Evolutionary conservation across 1,140 invertebrate species (phyloP).

Genomic region (Magallana gigas): DNA sequence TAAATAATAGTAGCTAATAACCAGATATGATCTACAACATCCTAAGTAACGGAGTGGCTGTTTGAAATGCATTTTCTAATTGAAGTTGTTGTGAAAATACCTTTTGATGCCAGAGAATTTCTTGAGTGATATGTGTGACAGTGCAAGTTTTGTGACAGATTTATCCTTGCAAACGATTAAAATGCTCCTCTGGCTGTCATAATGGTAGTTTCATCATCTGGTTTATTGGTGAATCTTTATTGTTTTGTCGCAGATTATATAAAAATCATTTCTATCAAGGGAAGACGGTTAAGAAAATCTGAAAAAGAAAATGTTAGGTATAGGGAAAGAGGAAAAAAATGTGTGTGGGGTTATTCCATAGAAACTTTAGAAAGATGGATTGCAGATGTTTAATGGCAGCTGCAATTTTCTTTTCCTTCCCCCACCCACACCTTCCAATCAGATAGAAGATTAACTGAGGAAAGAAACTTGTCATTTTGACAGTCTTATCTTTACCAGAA

Average conservation of each 20-base stretch:
- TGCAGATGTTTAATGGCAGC: slow-evolving; percentile 9
- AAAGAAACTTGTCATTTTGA: slow-evolving; percentile 20
- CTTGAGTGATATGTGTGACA: no score
- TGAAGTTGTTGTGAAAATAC: no score
- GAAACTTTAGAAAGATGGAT: background rate
- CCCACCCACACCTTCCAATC: slow-evolving; percentile 31
- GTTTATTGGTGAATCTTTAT: no score
- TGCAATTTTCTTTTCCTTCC: slow-evolving; percentile 13
- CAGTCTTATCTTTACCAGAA: slow-evolving; percentile 17
- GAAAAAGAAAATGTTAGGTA: background rate
- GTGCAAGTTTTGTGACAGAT: no score
- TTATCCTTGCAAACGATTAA: no score
- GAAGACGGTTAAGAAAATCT: background rate
- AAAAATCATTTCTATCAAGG: background rate
- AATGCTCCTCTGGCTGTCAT: no score
- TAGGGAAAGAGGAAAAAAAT: background rate
- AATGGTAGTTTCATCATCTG: no score
- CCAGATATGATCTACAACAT: no score
- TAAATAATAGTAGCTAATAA: no score
- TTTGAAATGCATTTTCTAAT: no score
- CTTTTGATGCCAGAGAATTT: no score
- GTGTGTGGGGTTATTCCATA: background rate
- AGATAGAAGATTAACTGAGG: slow-evolving; percentile 11
- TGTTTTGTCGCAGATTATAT: background rate
- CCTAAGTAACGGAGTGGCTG: no score